Conservation (phyloP, 1,140 invertebrate genomes). For the Trichogramma pretiosum region DNA sequence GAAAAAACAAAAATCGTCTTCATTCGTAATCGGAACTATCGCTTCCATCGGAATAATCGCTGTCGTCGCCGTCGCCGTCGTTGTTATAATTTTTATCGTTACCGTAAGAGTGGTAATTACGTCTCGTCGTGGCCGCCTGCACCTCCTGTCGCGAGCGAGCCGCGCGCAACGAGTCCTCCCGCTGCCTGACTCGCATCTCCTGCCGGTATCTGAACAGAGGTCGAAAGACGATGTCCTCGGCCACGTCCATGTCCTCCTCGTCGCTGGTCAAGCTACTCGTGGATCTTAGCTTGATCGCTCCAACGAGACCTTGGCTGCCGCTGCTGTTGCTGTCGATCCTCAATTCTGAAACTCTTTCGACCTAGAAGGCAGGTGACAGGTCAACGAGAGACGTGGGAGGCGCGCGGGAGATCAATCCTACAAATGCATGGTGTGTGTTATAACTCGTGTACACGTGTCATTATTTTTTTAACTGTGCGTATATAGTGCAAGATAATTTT, state of each 20-base stretch:
- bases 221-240: slow-evolving; percentile 39
- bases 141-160: too few species aligned
- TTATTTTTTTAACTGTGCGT: too few species aligned
- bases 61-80: too few species aligned
- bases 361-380: slow-evolving; percentile 12
- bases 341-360: too few species aligned
- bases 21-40: slow-evolving; percentile 5
- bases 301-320: background rate
- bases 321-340: slow-evolving; percentile 7
- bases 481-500: too few species aligned
- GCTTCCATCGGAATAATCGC: background rate
- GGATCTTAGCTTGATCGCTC: too few species aligned
- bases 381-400: too few species aligned
- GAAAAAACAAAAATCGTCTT: background rate
- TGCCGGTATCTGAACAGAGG: slow-evolving; percentile 39
- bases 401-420: slow-evolving; percentile 8
- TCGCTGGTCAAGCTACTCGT: background rate
- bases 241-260: slow-evolving; percentile 36
- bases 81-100: too few species aligned
- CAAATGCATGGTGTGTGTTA: background rate
- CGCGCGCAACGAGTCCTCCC: too few species aligned
- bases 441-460: too few species aligned
- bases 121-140: too few species aligned
- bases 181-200: slow-evolving; percentile 23
- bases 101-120: too few species aligned